These are phyloP conservation scores for Rhizomys pruinosus DNA, from an alignment of 2,113 vertebrate genomes.

Conservation along the genomic window DNA sequence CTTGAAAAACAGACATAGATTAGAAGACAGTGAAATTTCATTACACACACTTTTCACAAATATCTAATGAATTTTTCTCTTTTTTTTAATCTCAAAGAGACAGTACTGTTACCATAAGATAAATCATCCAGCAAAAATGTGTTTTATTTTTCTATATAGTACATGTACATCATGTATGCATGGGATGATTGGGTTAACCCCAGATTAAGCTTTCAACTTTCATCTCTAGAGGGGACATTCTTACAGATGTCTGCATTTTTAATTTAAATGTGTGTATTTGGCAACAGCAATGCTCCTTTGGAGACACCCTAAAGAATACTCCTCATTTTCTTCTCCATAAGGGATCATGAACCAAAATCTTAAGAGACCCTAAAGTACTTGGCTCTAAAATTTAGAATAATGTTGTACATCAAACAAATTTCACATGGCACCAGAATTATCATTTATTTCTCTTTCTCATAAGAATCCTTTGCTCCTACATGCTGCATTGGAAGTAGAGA, in stretches of 20 bases:
- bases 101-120: neutral
- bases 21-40: constrained; percentile 28
- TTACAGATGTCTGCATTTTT: neutral
- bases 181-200: neutral
- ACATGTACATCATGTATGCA: neutral
- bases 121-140: neutral
- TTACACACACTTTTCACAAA: constrained; percentile 61
- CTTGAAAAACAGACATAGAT: constrained; percentile 41
- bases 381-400: neutral
- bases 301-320: neutral
- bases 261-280: neutral
- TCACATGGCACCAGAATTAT: neutral
- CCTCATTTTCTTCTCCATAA: neutral
- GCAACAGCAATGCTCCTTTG: neutral
- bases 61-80: neutral
- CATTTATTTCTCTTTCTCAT: constrained; percentile 23
- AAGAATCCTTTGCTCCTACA: neutral
- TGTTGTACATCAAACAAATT: neutral
- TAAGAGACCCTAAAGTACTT: neutral
- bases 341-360: neutral
- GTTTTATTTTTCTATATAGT: constrained; percentile 30
- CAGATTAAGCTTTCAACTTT: neutral
- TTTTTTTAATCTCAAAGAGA: neutral
- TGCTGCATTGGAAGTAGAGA: neutral
- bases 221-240: neutral